Percentiles rank a stretch among this genome's conserved stretches.
Conservation (phyloP, 2,113 vertebrate genomes). For the Neoarius graeffei region DNA sequence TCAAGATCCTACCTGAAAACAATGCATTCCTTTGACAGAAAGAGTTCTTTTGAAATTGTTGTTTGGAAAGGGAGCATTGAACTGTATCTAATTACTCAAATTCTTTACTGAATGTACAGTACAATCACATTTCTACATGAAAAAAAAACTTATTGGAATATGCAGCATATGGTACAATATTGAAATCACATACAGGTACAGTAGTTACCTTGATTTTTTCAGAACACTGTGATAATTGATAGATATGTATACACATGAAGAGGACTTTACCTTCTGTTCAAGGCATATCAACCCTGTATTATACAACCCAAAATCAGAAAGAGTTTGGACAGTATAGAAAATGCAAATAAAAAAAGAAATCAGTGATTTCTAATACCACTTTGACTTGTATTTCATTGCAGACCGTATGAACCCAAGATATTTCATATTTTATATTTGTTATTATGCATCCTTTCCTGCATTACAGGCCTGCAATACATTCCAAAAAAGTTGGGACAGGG, state of each 20-base stretch:
- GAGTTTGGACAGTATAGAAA: too few relatives aligned
- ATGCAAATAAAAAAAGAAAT: too few relatives aligned
- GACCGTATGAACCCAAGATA: too few relatives aligned
- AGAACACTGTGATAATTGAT: not conserved
- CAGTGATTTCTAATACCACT: too few relatives aligned
- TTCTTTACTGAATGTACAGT: conserved; percentile 13
- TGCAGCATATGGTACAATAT: not conserved
- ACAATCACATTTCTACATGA: conserved; percentile 1
- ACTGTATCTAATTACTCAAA: conserved; percentile 33
- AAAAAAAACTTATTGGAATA: not conserved
- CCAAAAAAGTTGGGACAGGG: too few relatives aligned
- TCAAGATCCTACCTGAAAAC: conserved; percentile 33
- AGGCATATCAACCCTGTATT: not conserved
- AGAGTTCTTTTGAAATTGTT: conserved; percentile 39
- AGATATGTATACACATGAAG: not conserved
- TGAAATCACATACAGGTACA: not conserved
- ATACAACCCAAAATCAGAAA: too few relatives aligned
- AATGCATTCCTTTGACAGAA: conserved; percentile 39
- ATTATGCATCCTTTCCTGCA: too few relatives aligned
- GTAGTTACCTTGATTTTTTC: not conserved
- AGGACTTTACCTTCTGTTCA: not conserved
- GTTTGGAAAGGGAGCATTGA: conserved; percentile 22
- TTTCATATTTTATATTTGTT: too few relatives aligned
- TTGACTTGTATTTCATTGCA: too few relatives aligned
- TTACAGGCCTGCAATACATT: too few relatives aligned